Evolutionary conservation across 2,113 vertebrate genomes (phyloP).

Genomic region (Scartelaos histophorus): DNA sequence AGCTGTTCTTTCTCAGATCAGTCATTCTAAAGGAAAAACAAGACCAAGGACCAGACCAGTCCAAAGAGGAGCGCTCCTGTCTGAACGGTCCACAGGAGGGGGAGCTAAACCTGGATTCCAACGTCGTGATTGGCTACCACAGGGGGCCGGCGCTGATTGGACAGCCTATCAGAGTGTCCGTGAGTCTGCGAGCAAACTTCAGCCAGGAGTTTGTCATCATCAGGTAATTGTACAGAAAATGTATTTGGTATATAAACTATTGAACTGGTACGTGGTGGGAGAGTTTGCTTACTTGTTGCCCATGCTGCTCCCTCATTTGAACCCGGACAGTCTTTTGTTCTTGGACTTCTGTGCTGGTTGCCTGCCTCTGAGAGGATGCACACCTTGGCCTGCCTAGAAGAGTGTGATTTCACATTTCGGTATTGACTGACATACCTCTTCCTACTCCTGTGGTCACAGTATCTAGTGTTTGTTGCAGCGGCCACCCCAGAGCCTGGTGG

Average conservation of each 20-base stretch:
- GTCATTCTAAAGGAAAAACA: constrained; percentile 38
- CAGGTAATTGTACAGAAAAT: constrained; percentile 48
- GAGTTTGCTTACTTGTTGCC: too few species aligned
- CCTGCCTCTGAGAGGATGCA: too few species aligned
- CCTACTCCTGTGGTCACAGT: too few species aligned
- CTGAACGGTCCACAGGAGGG: constrained; percentile 38
- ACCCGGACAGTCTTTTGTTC: too few species aligned
- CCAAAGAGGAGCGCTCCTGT: constrained; percentile 46
- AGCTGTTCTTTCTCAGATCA: constrained; percentile 62
- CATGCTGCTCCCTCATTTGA: too few species aligned
- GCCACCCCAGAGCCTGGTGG: too few species aligned
- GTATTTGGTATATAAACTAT: background rate
- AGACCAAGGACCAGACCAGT: constrained; percentile 13
- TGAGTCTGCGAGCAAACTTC: constrained; percentile 68
- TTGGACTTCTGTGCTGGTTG: too few species aligned
- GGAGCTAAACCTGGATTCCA: constrained; percentile 65
- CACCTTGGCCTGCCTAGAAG: too few species aligned
- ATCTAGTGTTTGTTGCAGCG: too few species aligned
- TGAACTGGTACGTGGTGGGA: too few species aligned
- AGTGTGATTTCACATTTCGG: too few species aligned
- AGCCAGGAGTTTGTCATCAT: constrained; percentile 63
- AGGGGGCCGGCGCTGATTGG: constrained; percentile 64
- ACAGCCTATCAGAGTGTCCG: constrained; percentile 60
- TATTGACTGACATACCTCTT: too few species aligned
- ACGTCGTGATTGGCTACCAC: constrained; percentile 64